phyloP scores from a whole-genome alignment of 2,888 invertebrate genomes.

The Calameuta pallipes region DNA sequence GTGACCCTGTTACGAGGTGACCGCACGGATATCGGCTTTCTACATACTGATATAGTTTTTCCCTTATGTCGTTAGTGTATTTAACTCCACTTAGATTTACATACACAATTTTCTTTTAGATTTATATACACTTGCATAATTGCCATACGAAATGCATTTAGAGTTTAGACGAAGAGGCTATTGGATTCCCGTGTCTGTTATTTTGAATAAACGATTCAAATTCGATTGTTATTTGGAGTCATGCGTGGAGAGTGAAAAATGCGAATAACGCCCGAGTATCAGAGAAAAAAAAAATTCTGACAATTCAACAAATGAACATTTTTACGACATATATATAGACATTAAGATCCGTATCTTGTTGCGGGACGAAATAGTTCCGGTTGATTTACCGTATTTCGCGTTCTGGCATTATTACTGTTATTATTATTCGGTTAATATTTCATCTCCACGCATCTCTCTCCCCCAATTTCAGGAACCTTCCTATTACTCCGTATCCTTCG shows the following conservation, averaged over 20 bases:
- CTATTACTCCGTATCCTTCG: neutral
- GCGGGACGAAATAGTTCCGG: neutral
- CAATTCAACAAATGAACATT: neutral
- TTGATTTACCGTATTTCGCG: neutral
- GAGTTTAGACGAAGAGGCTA: neutral
- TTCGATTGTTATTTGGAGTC: neutral
- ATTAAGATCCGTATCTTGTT: neutral
- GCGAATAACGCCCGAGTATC: neutral
- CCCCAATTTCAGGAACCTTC: neutral
- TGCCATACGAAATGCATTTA: neutral
- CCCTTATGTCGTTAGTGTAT: neutral
- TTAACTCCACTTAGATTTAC: neutral
- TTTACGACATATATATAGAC: neutral
- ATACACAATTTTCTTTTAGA: neutral
- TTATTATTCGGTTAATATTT: neutral
- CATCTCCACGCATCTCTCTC: neutral
- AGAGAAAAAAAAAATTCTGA: neutral
- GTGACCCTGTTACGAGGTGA: conserved; percentile 42
- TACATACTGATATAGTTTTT: neutral
- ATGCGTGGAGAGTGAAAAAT: neutral
- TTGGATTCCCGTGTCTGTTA: neutral
- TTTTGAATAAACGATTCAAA: neutral
- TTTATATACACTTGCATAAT: neutral
- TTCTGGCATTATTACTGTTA: neutral
- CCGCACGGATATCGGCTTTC: conserved; percentile 33